phyloP scores from a whole-genome alignment of 2,888 invertebrate species.

The Acanthosepion pharaonis region DNA sequence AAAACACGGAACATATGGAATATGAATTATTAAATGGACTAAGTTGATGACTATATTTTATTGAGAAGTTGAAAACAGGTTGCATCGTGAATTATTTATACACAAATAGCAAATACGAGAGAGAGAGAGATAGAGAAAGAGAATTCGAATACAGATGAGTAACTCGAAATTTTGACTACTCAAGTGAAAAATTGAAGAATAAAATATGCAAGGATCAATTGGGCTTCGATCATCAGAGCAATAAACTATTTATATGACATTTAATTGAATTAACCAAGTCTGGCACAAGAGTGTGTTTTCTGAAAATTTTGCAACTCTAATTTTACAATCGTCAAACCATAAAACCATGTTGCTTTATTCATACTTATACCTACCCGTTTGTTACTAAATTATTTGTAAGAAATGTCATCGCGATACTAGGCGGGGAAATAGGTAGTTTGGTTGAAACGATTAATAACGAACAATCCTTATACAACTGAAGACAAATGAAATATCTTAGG shows the following conservation, averaged over 20 bases:
- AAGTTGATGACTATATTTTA: background rate
- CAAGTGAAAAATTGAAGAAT: background rate
- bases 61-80: background rate
- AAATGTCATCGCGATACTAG: too few relatives aligned
- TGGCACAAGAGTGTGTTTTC: background rate
- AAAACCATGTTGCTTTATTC: too few relatives aligned
- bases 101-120: background rate
- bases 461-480: too few relatives aligned
- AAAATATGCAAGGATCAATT: background rate
- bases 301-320: background rate
- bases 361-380: too few relatives aligned
- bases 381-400: too few relatives aligned
- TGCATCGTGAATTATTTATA: background rate
- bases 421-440: too few relatives aligned
- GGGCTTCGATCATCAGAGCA: background rate
- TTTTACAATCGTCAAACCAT: background rate
- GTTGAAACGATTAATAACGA: too few relatives aligned
- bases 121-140: background rate
- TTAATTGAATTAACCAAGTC: background rate
- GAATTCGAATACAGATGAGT: background rate
- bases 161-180: slow-evolving; percentile 14
- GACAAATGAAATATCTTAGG: too few relatives aligned
- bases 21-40: background rate
- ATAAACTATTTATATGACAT: too few relatives aligned
- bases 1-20: background rate